phyloP scores from a whole-genome alignment of 2,888 invertebrate species.

The Pycnomerus fuliginosus region DNA sequence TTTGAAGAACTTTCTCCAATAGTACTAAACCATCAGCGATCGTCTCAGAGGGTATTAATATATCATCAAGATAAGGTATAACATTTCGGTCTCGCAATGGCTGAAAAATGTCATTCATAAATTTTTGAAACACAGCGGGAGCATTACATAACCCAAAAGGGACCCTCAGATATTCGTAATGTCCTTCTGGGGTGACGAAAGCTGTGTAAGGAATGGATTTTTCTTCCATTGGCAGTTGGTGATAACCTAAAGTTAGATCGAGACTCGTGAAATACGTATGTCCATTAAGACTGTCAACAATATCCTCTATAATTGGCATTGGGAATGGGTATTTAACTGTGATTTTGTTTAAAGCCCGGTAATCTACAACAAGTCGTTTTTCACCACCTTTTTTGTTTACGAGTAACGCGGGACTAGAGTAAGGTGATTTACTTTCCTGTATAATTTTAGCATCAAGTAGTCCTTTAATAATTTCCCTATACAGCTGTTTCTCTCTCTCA shows the following conservation, averaged over 20 bases:
- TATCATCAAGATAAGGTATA: constrained; percentile 16
- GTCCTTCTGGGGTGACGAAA: constrained; percentile 39
- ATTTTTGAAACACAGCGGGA: constrained; percentile 27
- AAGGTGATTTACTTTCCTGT: no score
- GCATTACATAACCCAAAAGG: constrained; percentile 43
- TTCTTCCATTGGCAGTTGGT: constrained; percentile 38
- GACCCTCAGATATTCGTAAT: constrained; percentile 39
- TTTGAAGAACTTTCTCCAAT: constrained; percentile 8
- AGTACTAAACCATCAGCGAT: constrained; percentile 12
- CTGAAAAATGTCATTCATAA: constrained; percentile 21
- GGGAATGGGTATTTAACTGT: constrained; percentile 41
- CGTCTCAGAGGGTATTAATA: constrained; percentile 13
- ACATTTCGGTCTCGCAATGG: constrained; percentile 6
- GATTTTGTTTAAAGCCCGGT: constrained; percentile 38
- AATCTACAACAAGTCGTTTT: no score
- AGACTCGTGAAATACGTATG: constrained; percentile 36
- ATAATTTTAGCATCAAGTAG: no score
- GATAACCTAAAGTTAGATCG: constrained; percentile 39
- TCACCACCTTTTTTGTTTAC: no score
- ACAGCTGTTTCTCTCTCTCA: no score
- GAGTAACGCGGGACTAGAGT: no score
- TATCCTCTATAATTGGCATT: constrained; percentile 41
- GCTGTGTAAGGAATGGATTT: constrained; percentile 38
- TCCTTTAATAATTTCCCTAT: no score
- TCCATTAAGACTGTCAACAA: constrained; percentile 32